Conservation (phyloP, 2,888 invertebrate genomes). For the Malthinus flaveolus region DNA sequence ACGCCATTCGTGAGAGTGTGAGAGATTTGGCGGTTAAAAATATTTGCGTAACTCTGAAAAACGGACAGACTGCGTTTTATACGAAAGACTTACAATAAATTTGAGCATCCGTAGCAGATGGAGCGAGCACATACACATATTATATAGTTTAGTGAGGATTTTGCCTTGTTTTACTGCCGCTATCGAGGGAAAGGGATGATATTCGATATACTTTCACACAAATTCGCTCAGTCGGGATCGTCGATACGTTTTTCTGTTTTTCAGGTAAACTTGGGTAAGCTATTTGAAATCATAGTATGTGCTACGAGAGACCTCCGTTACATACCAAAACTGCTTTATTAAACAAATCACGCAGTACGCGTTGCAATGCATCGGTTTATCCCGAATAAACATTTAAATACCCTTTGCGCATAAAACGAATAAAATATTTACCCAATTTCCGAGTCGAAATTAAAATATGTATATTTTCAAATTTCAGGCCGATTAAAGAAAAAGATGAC, state of each 20-base stretch:
- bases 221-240: constrained; percentile 21
- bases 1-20: constrained; percentile 6
- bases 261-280: constrained; percentile 22
- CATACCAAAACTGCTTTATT: constrained; percentile 14
- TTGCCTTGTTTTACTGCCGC: constrained; percentile 20
- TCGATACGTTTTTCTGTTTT: constrained; percentile 20
- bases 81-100: constrained; percentile 23
- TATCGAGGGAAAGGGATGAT: constrained; percentile 13
- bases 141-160: constrained; percentile 21
- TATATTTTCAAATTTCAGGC: constrained; percentile 39
- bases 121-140: constrained; percentile 22
- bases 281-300: constrained; percentile 12
- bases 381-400: constrained; percentile 10
- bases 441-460: no score
- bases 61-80: constrained; percentile 20
- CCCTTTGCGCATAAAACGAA: not conserved
- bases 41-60: constrained; percentile 12
- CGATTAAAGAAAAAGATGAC: constrained; percentile 38
- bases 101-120: constrained; percentile 21
- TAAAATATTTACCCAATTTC: no score
- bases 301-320: constrained; percentile 4
- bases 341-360: constrained; percentile 16
- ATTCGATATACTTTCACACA: constrained; percentile 24
- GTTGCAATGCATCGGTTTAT: constrained; percentile 10
- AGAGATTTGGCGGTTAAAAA: constrained; percentile 12